Evolutionary conservation across 2,797 vertebrate genomes (phyloP).

Genomic region (Gadopsis bispinosus): DNA sequence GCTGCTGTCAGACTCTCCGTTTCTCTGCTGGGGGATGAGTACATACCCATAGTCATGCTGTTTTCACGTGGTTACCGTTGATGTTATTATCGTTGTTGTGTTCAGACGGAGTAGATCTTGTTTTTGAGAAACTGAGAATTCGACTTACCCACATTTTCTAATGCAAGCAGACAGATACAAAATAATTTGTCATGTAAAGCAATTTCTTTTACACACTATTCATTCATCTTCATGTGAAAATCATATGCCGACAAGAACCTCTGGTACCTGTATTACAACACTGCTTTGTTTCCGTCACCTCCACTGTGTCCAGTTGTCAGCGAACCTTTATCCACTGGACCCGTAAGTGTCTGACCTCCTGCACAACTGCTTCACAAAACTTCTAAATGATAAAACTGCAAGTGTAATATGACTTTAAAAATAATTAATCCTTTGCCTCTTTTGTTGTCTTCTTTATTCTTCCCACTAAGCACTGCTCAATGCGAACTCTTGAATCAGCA

Average conservation of each 20-base stretch:
- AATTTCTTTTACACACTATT: no score
- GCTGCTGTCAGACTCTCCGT: background rate
- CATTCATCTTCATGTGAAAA: background rate
- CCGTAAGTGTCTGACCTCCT: background rate
- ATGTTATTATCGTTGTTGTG: background rate
- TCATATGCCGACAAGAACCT: background rate
- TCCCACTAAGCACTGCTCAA: constrained; percentile 34
- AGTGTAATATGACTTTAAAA: constrained; percentile 15
- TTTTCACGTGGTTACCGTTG: background rate
- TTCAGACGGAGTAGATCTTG: background rate
- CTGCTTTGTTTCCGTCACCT: background rate
- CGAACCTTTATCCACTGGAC: background rate
- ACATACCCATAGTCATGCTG: background rate
- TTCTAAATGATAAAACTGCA: constrained; percentile 23
- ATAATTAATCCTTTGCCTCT: constrained; percentile 2
- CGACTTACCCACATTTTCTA: no score
- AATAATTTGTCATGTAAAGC: no score
- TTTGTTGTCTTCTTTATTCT: constrained; percentile 44
- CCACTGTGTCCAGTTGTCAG: background rate
- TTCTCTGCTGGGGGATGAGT: background rate
- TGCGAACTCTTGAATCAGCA: constrained; percentile 63
- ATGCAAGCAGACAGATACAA: no score
- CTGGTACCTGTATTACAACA: background rate
- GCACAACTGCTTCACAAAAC: constrained; percentile 13
- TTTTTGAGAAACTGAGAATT: background rate